Base-by-base conservation (phyloP, 2,113 vertebrate genomes). In the Bos taurus region DNA sequence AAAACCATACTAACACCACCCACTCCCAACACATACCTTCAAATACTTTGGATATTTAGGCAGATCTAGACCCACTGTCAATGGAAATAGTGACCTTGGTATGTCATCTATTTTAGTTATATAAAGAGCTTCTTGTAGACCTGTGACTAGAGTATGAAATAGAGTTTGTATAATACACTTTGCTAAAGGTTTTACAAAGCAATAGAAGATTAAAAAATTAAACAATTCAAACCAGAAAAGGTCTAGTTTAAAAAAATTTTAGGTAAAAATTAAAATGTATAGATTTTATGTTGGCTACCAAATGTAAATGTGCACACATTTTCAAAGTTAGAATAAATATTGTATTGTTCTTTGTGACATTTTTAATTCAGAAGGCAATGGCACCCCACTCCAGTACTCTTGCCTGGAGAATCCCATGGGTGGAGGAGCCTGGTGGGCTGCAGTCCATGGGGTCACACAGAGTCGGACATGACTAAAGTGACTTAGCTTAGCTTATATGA, bases 241-340 rank as follows among this genome's bases (percentile, higher is more conserved):
- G 13, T 19, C 40, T 86, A 36, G 25, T 43, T 95, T 82, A 15
- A 62, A 77, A 40, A 40, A 13, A 6, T 67, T 83, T 6, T 77
- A 60, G 46, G 94, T 92, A 33, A 89, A 90, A 86, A 62, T 57
- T 28, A 23, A 81, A 93, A 59, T 52, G 16, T 88, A 17, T 74
- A 89, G 43, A 96, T 81, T 81, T 96, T 86, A 46, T 93, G 12
- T 59, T 81, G 25, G 7, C 26, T 77, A 82, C 15, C 60, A 95
- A 91, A 82, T 40, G 25, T 82, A 67, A 86, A 64, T 80, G 6
- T 74, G 28, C 4, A 90, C 5, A 67, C 7, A 74, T 62, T 93
- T 87, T 90, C 71, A 91, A 90, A 92, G 40, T 74, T 77, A 56
- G 83, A 89, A 95, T n/a, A 90, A 94, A 90, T 26, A 74, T 52